phyloP scores from a whole-genome alignment of 2,797 vertebrate species.

The Rhabdophis nuchalis region DNA sequence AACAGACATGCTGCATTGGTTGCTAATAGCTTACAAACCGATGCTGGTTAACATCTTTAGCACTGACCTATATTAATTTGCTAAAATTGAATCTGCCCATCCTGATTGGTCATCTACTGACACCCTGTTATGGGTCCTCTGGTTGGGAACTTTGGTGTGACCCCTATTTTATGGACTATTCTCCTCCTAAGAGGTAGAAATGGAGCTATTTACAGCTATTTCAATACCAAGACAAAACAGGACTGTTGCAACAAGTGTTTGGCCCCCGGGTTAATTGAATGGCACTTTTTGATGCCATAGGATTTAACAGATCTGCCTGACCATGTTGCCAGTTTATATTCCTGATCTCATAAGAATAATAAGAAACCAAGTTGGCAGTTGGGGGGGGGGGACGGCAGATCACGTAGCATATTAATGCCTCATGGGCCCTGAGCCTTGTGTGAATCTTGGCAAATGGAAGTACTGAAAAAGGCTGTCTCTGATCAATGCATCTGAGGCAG shows the following conservation, averaged over 20 bases:
- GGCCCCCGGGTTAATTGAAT: background rate
- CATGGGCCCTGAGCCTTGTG: background rate
- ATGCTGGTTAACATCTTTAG: background rate
- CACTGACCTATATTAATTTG: background rate
- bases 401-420: constrained; percentile 17
- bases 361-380: constrained; percentile 3
- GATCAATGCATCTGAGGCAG: background rate
- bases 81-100: background rate
- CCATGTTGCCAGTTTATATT: constrained; percentile 18
- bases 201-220: background rate
- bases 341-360: constrained; percentile 12
- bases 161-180: background rate
- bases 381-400: background rate
- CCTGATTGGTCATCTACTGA: background rate
- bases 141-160: background rate
- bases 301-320: background rate
- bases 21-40: background rate
- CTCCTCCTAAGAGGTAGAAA: background rate
- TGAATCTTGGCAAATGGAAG: background rate
- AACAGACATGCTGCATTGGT: background rate
- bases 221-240: background rate
- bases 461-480: background rate
- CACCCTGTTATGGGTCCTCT: background rate
- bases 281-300: background rate
- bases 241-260: background rate